A percentile compares a stretch with the other conserved stretches of the same genome.
Conservation (phyloP, 2,113 vertebrate species). For the Prolemur simus region DNA sequence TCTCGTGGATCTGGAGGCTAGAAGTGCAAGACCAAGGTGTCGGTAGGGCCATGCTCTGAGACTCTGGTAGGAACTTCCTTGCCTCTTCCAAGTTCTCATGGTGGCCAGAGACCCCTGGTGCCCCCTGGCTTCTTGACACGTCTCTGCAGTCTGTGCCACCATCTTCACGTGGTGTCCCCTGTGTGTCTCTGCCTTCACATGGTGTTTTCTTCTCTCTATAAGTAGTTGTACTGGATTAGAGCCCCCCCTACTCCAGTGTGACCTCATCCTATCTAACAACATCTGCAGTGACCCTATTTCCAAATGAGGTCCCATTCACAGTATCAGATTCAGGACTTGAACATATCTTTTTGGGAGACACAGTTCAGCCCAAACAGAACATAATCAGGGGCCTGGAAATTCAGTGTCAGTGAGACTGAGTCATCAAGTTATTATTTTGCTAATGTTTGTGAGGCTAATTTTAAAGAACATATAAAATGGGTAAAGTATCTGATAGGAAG, state of each 20-base stretch:
- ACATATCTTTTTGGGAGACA: neutral
- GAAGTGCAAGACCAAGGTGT: no score
- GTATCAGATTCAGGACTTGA: neutral
- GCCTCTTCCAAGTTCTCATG: fast-evolving
- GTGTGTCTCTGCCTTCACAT: fast-evolving
- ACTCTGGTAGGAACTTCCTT: neutral
- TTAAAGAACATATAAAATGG: neutral
- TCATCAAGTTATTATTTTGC: neutral
- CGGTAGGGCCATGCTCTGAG: no score
- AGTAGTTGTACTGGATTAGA: fast-evolving
- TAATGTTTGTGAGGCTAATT: neutral
- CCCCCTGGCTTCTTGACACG: fast-evolving
- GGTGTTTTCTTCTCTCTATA: fast-evolving
- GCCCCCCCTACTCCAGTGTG: neutral
- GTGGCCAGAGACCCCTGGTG: fast-evolving
- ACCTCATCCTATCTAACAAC: neutral
- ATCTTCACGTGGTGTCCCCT: fast-evolving
- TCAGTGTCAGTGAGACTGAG: neutral
- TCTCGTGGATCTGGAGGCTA: no score
- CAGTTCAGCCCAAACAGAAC: no score
- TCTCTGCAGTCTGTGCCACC: fast-evolving
- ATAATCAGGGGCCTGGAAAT: fast-evolving
- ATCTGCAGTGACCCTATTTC: neutral
- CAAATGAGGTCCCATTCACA: neutral
- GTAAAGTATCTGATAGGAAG: neutral